Base-by-base conservation (phyloP, 1,140 invertebrate species). In the Dendroctonus ponderosae region DNA sequence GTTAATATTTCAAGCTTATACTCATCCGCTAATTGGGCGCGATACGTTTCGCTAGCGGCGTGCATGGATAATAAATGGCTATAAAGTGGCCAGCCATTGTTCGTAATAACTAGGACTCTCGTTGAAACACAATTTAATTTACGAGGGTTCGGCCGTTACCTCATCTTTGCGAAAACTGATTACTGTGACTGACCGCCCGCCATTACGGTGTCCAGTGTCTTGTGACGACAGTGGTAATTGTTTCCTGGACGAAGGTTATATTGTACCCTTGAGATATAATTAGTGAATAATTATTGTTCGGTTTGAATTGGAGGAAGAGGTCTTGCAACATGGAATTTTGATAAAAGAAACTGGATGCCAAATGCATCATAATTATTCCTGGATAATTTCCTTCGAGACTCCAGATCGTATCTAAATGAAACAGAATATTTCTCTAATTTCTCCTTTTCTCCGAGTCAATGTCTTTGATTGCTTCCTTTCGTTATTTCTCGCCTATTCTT, bases 171-270 rank as follows among this genome's bases (percentile, higher is more conserved):
- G 65, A 52, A 67, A 68, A 65, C 48, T 44, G 44, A 66, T 62
- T 53, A 69, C 67, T 11, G 14, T 65, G 48, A 62, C 50, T 54
- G 52, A 77, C 76, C 67, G 46, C 12, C 38, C 66, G 66, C 54
- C 66, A 58, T 62, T 67, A 67, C 66, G 59, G 66, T 67, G 66
- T 67, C 66, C 66, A 62, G 66, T 62, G 63, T 58, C 68, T 64
- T 67, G 67, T 69, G 43, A 70, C 70, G 43, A 66, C 46, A 14
- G 64, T 62, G 50, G 68, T 68, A 66, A 72, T 74, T 44, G 67
- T 67, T 44, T 71, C 67, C 61, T 59, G 67, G 62, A 52, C 61
- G 61, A 62, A 57, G 66, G 66, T 67, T 67, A 62, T 67, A 67
- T 67, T 67, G 66, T 67, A 39, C 66, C 60, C 66, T 62, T 40